phyloP scores from a whole-genome alignment of 2,888 invertebrate genomes.

The Andrena dorsata region DNA sequence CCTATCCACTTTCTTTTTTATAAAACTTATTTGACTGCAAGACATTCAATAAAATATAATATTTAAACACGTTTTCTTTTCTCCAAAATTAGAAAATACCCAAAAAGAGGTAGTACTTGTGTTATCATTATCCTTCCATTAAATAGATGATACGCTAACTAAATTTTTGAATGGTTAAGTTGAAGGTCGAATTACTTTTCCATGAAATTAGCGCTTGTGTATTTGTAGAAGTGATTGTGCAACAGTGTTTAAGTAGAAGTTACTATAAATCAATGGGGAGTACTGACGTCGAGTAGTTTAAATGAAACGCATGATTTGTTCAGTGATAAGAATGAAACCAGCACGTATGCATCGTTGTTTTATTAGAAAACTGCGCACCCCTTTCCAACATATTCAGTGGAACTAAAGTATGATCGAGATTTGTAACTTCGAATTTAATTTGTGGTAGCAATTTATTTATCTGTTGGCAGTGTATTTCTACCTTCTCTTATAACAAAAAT shows the following conservation, averaged over 20 bases:
- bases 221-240: not conserved
- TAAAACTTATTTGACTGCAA: too few relatives aligned
- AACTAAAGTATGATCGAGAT: not conserved
- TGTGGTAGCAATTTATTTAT: too few relatives aligned
- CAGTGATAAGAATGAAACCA: constrained; percentile 58
- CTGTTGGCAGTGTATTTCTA: too few relatives aligned
- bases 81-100: too few relatives aligned
- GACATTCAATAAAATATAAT: too few relatives aligned
- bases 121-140: not conserved
- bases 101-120: too few relatives aligned
- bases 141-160: not conserved
- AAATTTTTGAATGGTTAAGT: not conserved
- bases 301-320: constrained; percentile 57
- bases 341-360: not conserved
- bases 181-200: not conserved
- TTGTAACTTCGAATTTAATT: not conserved
- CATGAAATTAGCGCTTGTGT: not conserved
- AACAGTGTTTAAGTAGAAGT: constrained; percentile 23
- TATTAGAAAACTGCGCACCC: constrained; percentile 31
- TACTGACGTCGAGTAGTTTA: constrained; percentile 17
- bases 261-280: constrained; percentile 49
- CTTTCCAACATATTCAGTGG: constrained; percentile 5
- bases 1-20: not conserved
- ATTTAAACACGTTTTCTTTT: too few relatives aligned
- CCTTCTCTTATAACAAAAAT: too few relatives aligned